These are phyloP conservation scores for Cosmopolites sordidus DNA, from an alignment of 2,888 invertebrate species.

Conservation along the genomic window DNA sequence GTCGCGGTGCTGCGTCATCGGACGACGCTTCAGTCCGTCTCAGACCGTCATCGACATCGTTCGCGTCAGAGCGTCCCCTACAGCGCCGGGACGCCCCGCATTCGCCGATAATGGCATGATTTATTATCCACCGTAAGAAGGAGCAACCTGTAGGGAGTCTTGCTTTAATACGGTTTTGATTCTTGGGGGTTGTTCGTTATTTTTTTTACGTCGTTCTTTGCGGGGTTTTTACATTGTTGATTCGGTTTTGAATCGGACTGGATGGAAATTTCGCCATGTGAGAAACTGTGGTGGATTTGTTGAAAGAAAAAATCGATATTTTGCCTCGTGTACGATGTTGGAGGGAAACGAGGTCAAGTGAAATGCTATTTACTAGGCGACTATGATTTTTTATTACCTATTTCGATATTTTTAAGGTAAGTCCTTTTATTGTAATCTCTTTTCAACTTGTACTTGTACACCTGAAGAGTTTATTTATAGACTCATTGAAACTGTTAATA, in stretches of 20 bases:
- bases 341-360: conserved; percentile 28
- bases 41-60: conserved; percentile 15
- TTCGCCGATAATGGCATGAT: conserved; percentile 14
- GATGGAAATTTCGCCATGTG: background rate
- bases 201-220: background rate
- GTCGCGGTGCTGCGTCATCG: conserved; percentile 26
- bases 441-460: too few species aligned
- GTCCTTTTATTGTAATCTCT: background rate
- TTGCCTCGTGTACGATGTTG: conserved; percentile 23
- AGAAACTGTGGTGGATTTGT: background rate
- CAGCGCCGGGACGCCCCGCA: background rate
- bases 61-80: conserved; percentile 12
- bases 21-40: conserved; percentile 20
- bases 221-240: too few species aligned
- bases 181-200: background rate
- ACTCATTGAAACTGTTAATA: too few species aligned
- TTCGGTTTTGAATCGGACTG: background rate
- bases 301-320: conserved; percentile 26
- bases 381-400: background rate
- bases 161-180: too few species aligned
- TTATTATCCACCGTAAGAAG: conserved; percentile 17
- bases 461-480: too few species aligned
- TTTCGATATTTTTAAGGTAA: background rate
- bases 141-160: conserved; percentile 18
- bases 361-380: conserved; percentile 3